A percentile compares a stretch with the other conserved stretches of the same genome.
phyloP scores from a whole-genome alignment of 2,888 invertebrate species.

The Clusia tigrina region DNA sequence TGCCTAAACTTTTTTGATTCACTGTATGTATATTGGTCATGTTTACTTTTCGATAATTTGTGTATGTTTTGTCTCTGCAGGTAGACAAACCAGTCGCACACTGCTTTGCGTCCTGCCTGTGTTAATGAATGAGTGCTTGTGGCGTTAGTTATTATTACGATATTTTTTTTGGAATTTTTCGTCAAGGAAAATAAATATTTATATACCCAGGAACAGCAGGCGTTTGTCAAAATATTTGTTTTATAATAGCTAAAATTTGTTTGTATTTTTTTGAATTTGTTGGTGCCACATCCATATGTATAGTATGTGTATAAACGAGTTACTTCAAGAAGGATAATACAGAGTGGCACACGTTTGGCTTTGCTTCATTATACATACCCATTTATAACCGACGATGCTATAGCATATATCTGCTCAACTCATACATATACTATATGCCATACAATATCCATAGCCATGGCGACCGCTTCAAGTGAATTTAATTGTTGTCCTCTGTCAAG shows the following conservation, averaged over 20 bases:
- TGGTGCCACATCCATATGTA: too few species aligned
- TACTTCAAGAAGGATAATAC: too few species aligned
- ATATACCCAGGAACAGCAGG: constrained; percentile 55
- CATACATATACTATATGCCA: too few species aligned
- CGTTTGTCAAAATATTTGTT: constrained; percentile 61
- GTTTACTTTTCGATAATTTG: constrained; percentile 26
- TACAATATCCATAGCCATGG: not conserved
- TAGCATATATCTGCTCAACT: too few species aligned
- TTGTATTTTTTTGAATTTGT: too few species aligned
- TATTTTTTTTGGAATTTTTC: constrained; percentile 24
- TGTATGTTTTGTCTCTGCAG: not conserved
- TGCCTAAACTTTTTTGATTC: too few species aligned
- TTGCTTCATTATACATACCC: too few species aligned
- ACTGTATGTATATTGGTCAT: constrained; percentile 25
- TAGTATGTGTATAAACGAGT: too few species aligned
- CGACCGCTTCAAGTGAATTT: not conserved
- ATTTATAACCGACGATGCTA: too few species aligned
- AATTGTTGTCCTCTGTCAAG: not conserved
- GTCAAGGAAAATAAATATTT: constrained; percentile 57
- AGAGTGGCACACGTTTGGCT: too few species aligned
- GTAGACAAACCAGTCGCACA: constrained; percentile 7
- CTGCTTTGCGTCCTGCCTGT: too few species aligned
- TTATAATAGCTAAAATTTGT: too few species aligned
- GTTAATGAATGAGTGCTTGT: constrained; percentile 12
- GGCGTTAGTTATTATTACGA: constrained; percentile 24